Percentiles rank a stretch among this genome's conserved stretches.
Conservation (phyloP, 2,888 invertebrate genomes). For the Zaprionus bogoriensis region DNA sequence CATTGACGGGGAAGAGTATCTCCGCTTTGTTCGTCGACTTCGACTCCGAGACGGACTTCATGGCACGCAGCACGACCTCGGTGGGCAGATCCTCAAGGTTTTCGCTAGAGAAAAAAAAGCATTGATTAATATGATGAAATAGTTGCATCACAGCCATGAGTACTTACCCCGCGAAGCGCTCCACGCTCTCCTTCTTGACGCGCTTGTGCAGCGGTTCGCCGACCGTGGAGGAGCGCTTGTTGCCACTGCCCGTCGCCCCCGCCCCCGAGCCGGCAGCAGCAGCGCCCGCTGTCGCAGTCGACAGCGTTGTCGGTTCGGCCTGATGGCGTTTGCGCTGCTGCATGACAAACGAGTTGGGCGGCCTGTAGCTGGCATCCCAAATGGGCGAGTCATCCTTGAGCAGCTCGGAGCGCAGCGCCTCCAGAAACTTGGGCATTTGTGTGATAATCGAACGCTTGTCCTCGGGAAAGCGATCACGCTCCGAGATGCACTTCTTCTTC, state of each 20-base stretch:
- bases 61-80: slow-evolving; percentile 91
- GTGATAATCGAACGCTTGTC: slow-evolving; percentile 92
- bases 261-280: slow-evolving; percentile 48
- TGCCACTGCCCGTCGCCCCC: slow-evolving; percentile 44
- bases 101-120: slow-evolving; percentile 53
- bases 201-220: slow-evolving; percentile 81
- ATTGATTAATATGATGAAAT: too few relatives aligned
- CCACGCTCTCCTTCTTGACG: slow-evolving; percentile 81
- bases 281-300: slow-evolving; percentile 22
- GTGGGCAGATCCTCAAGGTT: slow-evolving; percentile 88
- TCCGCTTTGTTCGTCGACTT: slow-evolving; percentile 87
- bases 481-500: slow-evolving; percentile 94
- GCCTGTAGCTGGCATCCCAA: slow-evolving; percentile 95
- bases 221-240: slow-evolving; percentile 57
- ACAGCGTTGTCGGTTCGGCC: slow-evolving; percentile 67
- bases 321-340: slow-evolving; percentile 82
- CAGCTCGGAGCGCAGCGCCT: slow-evolving; percentile 93
- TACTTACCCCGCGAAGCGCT: slow-evolving; percentile 64
- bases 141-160: background rate
- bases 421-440: slow-evolving; percentile 96
- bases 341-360: slow-evolving; percentile 80
- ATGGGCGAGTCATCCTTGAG: slow-evolving; percentile 93
- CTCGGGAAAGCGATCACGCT: slow-evolving; percentile 93
- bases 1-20: slow-evolving; percentile 90
- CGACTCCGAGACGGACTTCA: slow-evolving; percentile 92